Conservation (phyloP, 2,113 vertebrate species). For the Chelonoidis abingdonii region DNA sequence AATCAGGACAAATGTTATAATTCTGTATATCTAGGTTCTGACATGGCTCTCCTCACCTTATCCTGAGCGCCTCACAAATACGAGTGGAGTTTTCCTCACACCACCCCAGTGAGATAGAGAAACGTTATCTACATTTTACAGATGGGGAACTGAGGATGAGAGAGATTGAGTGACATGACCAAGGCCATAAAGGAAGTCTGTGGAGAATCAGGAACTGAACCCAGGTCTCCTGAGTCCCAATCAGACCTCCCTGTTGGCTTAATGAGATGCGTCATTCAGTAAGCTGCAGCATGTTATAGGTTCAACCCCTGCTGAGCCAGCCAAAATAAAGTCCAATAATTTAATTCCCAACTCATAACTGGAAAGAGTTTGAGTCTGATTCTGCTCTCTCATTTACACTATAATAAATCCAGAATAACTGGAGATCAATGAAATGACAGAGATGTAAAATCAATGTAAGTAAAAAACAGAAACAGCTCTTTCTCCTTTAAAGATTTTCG, state of each 20-base stretch:
- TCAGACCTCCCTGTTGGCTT: neutral
- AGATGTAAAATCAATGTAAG: neutral
- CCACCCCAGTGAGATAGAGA: neutral
- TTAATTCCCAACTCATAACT: neutral
- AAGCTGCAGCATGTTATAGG: fast-evolving
- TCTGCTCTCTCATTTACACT: neutral
- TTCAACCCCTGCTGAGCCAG: fast-evolving
- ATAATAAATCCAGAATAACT: neutral
- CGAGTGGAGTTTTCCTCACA: neutral
- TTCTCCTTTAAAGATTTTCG: neutral
- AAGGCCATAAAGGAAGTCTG: neutral
- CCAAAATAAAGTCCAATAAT: neutral
- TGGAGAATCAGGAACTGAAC: neutral
- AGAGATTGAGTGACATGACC: neutral
- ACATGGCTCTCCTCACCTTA: neutral
- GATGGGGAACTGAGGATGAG: neutral
- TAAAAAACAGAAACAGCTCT: neutral
- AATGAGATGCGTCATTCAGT: neutral
- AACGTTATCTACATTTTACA: neutral
- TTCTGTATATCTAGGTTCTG: neutral
- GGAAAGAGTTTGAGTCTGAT: neutral
- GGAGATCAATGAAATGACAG: neutral
- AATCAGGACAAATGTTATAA: neutral
- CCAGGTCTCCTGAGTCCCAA: fast-evolving
- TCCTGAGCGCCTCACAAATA: neutral